phyloP scores from a whole-genome alignment of 23 tunicate genomes.

The Ascidia mentula region DNA sequence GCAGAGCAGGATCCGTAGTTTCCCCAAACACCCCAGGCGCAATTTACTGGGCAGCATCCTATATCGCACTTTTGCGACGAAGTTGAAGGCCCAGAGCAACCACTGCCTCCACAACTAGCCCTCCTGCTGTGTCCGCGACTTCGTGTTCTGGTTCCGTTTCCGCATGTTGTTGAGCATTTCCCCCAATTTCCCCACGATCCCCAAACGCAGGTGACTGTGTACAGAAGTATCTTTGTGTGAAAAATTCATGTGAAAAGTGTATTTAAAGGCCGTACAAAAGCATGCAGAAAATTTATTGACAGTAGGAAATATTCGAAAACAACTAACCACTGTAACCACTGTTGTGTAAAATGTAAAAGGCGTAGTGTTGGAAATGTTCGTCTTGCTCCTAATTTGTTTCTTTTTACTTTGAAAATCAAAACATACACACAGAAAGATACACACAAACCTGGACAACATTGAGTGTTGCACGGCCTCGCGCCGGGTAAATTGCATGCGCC shows the following conservation, averaged over 20 bases:
- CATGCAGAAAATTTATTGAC: too few relatives aligned
- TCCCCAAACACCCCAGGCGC: slow-evolving; percentile 36
- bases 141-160: slow-evolving; percentile 35
- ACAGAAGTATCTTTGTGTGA: too few relatives aligned
- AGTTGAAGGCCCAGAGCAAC: slow-evolving; percentile 23
- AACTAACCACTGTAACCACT: too few relatives aligned
- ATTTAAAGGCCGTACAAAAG: too few relatives aligned
- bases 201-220: slow-evolving; percentile 46
- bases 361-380: too few relatives aligned
- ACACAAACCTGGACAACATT: slow-evolving; percentile 59
- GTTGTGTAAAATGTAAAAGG: too few relatives aligned
- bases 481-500: slow-evolving; percentile 37
- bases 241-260: too few relatives aligned
- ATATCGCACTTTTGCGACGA: slow-evolving; percentile 26
- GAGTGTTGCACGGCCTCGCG: slow-evolving; percentile 41
- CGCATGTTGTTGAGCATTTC: slow-evolving; percentile 18
- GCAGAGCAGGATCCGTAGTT: slow-evolving; percentile 20
- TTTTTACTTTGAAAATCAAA: too few relatives aligned
- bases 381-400: too few relatives aligned
- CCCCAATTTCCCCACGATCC: slow-evolving; percentile 34
- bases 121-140: background rate
- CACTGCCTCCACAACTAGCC: slow-evolving; percentile 19
- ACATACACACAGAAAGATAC: too few relatives aligned
- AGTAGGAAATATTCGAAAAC: too few relatives aligned
- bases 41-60: slow-evolving; percentile 31